Evolutionary conservation across 2,888 invertebrate genomes (phyloP).

Genomic region (Agrochola macilenta): DNA sequence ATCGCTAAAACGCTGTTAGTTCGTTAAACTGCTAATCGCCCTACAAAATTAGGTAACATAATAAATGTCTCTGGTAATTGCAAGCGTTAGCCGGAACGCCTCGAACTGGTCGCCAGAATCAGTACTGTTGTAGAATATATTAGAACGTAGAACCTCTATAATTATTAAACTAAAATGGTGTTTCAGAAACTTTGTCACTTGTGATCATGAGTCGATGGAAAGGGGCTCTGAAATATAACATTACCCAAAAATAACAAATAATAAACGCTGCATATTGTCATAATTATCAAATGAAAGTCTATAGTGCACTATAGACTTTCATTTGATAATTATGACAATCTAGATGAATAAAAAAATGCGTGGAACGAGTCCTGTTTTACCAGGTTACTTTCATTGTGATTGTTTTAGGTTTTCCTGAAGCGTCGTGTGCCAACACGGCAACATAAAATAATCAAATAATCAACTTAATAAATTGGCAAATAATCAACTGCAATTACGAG

Average conservation of each 20-base stretch:
- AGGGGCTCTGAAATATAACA: background rate
- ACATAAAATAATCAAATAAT: too few relatives aligned
- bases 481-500: conserved; percentile 15
- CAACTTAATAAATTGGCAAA: too few relatives aligned
- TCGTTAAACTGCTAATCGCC: conserved; percentile 74
- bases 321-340: background rate
- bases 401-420: background rate
- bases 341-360: background rate
- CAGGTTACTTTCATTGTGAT: background rate
- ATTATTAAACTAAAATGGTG: conserved; percentile 33
- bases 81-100: conserved; percentile 63
- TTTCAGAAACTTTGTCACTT: conserved; percentile 32
- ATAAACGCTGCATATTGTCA: background rate
- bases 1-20: conserved; percentile 72
- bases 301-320: background rate
- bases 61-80: conserved; percentile 71
- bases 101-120: conserved; percentile 57
- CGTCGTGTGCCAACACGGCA: too few relatives aligned
- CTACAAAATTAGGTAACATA: conserved; percentile 73
- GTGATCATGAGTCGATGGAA: background rate
- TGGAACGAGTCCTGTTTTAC: background rate
- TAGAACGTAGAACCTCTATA: conserved; percentile 21
- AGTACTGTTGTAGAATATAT: conserved; percentile 39
- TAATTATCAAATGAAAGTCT: too few relatives aligned
- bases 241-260: background rate